Conservation (phyloP, 2,888 invertebrate species). For the Linhomoeus sp. region DNA sequence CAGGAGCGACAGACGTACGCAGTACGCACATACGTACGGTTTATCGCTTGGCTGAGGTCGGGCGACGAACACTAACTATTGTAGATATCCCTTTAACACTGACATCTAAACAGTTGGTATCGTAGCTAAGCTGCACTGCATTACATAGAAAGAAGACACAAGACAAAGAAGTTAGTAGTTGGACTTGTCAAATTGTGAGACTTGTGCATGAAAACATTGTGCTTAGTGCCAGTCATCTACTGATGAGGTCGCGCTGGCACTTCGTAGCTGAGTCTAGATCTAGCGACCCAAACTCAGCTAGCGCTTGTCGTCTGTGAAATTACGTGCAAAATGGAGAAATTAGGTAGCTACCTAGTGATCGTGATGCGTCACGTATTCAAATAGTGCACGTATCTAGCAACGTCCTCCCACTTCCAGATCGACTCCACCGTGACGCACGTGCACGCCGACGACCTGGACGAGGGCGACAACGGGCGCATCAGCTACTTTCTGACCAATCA, state of each 20-base stretch:
- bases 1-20: neutral
- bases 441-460: slow-evolving; percentile 74
- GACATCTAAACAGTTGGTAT: neutral
- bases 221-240: too few relatives aligned
- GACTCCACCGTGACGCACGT: slow-evolving; percentile 70
- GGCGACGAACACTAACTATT: neutral
- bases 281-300: too few relatives aligned
- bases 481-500: slow-evolving; percentile 35
- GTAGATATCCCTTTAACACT: neutral
- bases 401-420: slow-evolving; percentile 40
- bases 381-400: neutral
- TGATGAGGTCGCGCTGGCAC: too few relatives aligned
- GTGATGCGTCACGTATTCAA: too few relatives aligned
- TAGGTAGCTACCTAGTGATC: too few relatives aligned
- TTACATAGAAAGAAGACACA: neutral
- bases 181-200: too few relatives aligned
- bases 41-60: neutral
- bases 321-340: too few relatives aligned
- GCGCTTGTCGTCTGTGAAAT: too few relatives aligned
- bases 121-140: neutral
- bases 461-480: slow-evolving; percentile 71
- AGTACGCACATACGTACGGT: neutral
- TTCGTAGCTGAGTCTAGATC: too few relatives aligned
- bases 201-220: too few relatives aligned
- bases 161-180: too few relatives aligned